Conservation (phyloP, 2,113 vertebrate species). For the Ginglymostoma cirratum region DNA sequence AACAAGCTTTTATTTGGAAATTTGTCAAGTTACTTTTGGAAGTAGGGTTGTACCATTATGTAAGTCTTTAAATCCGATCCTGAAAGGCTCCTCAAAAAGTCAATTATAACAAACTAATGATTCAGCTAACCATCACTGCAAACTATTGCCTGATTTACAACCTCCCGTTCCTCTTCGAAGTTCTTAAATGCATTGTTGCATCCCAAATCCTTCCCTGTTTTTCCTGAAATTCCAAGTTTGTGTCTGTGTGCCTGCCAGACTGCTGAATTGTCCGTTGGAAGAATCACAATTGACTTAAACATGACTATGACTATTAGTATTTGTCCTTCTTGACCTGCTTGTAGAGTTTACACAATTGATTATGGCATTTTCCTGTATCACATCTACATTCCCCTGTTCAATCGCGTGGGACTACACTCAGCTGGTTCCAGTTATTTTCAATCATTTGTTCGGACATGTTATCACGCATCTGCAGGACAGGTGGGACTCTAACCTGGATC, state of each 20-base stretch:
- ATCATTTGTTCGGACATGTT: too few species aligned
- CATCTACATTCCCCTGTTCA: background rate
- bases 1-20: background rate
- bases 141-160: background rate
- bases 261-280: background rate
- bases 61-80: background rate
- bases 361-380: background rate
- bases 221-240: background rate
- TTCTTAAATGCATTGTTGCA: background rate
- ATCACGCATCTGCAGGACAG: too few species aligned
- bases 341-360: background rate
- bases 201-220: background rate
- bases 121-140: background rate
- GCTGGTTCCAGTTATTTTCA: background rate
- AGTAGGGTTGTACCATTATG: background rate
- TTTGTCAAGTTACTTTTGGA: background rate
- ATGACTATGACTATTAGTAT: background rate
- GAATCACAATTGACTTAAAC: background rate
- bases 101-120: background rate
- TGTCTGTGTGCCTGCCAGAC: background rate
- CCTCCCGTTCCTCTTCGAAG: background rate
- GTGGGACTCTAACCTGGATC: too few species aligned
- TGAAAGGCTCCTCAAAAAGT: background rate
- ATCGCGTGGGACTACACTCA: background rate
- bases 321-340: background rate